Evolutionary conservation across 2,797 vertebrate genomes (phyloP).

Genomic region (Acanthiza pusilla): DNA sequence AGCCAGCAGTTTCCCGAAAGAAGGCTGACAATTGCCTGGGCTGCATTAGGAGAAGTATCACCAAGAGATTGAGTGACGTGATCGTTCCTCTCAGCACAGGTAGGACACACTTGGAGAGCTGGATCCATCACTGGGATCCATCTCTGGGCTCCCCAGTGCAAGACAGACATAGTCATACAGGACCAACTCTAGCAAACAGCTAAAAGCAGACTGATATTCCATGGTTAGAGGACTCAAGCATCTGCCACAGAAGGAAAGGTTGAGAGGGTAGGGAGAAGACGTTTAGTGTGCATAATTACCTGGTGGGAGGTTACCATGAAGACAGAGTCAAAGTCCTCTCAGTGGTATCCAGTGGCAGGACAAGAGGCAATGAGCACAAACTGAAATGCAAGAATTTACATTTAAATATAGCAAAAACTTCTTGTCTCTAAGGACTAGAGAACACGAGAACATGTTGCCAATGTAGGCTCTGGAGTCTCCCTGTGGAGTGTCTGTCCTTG

Average conservation of each 20-base stretch:
- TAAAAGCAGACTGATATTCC: not conserved
- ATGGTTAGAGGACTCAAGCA: not conserved
- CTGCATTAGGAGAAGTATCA: not conserved
- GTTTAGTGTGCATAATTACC: not conserved
- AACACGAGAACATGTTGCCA: not conserved
- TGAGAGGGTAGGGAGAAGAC: not conserved
- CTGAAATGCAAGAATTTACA: not conserved
- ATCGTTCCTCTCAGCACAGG: not conserved
- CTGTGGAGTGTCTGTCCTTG: not conserved
- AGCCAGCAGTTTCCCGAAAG: not conserved
- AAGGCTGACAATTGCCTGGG: not conserved
- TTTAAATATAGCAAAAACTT: not conserved
- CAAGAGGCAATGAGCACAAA: not conserved
- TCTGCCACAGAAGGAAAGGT: not conserved
- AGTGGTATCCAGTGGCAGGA: not conserved
- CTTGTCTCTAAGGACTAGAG: not conserved
- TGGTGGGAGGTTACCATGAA: not conserved
- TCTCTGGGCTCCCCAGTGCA: not conserved
- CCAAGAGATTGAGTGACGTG: not conserved
- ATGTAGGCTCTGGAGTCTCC: not conserved
- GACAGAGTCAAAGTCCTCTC: not conserved
- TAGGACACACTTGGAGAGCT: too few relatives aligned
- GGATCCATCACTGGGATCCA: not conserved
- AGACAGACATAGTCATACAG: not conserved
- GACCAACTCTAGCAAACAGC: fast-evolving